A percentile compares a stretch with the other conserved stretches of the same genome.
Conservation (phyloP, 2,113 vertebrate genomes). For the Sapayoa aenigma region DNA sequence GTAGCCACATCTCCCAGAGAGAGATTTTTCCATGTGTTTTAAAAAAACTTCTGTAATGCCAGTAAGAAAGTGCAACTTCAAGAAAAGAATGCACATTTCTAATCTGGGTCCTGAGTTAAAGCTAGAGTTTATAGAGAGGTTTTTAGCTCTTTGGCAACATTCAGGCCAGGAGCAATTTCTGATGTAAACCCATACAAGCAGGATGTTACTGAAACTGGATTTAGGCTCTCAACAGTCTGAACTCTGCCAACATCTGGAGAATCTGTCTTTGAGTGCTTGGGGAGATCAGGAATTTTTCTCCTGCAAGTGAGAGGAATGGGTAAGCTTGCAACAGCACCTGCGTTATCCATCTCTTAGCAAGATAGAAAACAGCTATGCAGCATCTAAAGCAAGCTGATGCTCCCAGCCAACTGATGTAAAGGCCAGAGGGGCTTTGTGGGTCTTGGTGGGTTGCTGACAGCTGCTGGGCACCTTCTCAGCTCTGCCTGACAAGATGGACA, state of each 20-base stretch:
- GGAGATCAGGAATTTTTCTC: slow-evolving; percentile 52
- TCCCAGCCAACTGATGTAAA: not conserved
- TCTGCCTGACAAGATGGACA: not conserved
- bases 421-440: not conserved
- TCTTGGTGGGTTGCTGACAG: not conserved
- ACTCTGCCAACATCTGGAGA: slow-evolving; percentile 51
- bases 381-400: not conserved
- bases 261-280: slow-evolving; percentile 1
- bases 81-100: not conserved
- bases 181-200: not conserved
- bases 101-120: not conserved
- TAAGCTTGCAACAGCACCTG: slow-evolving; percentile 42
- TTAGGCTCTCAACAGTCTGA: not conserved
- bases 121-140: not conserved
- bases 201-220: slow-evolving; percentile 4
- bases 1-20: not conserved
- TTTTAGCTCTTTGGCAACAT: not conserved
- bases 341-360: not conserved
- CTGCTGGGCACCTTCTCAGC: not conserved
- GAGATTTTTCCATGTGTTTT: not conserved
- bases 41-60: not conserved
- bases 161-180: not conserved
- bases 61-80: not conserved
- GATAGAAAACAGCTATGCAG: slow-evolving; percentile 14
- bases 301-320: slow-evolving; percentile 4